A percentile compares a stretch with the other conserved stretches of the same genome.
These are phyloP conservation scores for Colinus virginianus DNA, from an alignment of 2,113 vertebrate species.

Conservation along the genomic window DNA sequence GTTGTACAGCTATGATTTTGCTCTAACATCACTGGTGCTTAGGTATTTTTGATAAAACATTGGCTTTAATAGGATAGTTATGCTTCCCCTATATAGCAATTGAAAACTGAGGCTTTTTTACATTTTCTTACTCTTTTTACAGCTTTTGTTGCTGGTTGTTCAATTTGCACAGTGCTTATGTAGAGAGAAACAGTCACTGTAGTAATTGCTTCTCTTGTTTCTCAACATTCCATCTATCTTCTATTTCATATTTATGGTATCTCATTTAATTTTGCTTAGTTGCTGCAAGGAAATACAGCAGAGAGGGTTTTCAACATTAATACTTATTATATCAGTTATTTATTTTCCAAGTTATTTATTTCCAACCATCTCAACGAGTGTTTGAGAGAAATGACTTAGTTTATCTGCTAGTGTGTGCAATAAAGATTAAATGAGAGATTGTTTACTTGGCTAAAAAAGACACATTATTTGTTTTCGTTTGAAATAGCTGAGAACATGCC, in stretches of 20 bases:
- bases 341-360: conserved; percentile 50
- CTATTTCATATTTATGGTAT: conserved; percentile 30
- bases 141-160: background rate
- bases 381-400: conserved; percentile 23
- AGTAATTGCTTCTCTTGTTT: background rate
- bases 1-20: background rate
- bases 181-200: background rate
- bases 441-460: conserved; percentile 22
- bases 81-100: background rate
- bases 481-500: conserved; percentile 1
- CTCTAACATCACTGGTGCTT: background rate
- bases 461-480: conserved; percentile 45
- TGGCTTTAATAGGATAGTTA: background rate
- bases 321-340: conserved; percentile 41
- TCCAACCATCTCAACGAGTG: conserved; percentile 18
- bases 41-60: background rate
- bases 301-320: conserved; percentile 38
- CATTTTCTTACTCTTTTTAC: background rate
- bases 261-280: conserved; percentile 48
- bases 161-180: background rate
- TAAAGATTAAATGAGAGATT: conserved; percentile 59
- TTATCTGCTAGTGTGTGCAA: conserved; percentile 36
- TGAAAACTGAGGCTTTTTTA: background rate
- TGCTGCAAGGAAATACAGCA: conserved; percentile 15
- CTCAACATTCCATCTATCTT: background rate